phyloP scores from a whole-genome alignment of 2,888 invertebrate genomes.

The Ormyrus pomaceus region DNA sequence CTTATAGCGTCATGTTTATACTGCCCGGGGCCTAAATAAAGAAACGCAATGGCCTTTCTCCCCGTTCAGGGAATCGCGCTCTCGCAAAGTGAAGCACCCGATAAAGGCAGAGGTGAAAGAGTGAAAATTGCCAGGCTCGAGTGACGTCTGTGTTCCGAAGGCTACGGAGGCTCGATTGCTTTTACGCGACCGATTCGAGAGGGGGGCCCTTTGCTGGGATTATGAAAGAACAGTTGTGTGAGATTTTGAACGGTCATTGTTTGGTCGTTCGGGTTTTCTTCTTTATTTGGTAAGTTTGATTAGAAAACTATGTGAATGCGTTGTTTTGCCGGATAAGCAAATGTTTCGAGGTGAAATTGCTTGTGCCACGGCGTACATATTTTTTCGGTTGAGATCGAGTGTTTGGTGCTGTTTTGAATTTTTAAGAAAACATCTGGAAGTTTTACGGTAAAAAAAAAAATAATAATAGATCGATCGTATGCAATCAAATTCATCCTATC shows the following conservation, averaged over 20 bases:
- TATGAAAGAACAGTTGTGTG: slow-evolving; percentile 25
- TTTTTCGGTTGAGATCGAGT: slow-evolving; percentile 12
- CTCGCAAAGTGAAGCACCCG: no score
- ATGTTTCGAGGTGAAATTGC: neutral
- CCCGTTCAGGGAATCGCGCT: slow-evolving; percentile 27
- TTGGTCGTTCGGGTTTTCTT: slow-evolving; percentile 22
- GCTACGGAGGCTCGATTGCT: slow-evolving; percentile 18
- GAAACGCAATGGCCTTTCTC: slow-evolving; percentile 57
- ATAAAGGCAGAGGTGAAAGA: slow-evolving; percentile 23
- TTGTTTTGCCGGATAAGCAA: slow-evolving; percentile 38
- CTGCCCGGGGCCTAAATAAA: slow-evolving; percentile 64
- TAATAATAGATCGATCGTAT: neutral
- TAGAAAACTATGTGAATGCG: slow-evolving; percentile 44
- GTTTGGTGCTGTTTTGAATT: slow-evolving; percentile 31
- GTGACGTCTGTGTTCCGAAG: slow-evolving; percentile 20
- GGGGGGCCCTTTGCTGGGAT: neutral
- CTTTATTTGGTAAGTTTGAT: slow-evolving; percentile 30
- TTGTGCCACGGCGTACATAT: slow-evolving; percentile 1
- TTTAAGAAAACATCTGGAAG: slow-evolving; percentile 14
- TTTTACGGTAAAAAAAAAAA: neutral
- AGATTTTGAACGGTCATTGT: slow-evolving; percentile 51
- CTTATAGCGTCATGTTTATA: slow-evolving; percentile 64
- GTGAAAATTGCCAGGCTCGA: slow-evolving; percentile 55
- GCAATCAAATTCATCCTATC: slow-evolving; percentile 7
- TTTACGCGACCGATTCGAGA: slow-evolving; percentile 9